Evolutionary conservation across 2,113 vertebrate genomes (phyloP).

Genomic region (Rhea americana): DNA sequence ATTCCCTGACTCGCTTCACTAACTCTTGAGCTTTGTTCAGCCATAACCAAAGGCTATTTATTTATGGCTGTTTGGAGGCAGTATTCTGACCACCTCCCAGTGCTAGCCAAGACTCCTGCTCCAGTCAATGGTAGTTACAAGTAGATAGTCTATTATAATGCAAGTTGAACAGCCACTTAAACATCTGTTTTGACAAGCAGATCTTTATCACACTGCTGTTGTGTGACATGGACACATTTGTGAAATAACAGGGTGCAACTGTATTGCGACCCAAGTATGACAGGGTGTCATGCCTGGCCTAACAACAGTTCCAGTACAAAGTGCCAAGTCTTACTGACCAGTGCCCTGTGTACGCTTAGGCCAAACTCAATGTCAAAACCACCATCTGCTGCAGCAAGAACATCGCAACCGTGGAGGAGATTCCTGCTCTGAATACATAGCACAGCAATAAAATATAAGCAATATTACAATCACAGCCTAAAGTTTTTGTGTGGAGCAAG

Average conservation of each 20-base stretch:
- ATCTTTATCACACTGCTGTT: neutral
- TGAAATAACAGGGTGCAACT: neutral
- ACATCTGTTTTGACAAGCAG: neutral
- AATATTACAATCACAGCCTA: no score
- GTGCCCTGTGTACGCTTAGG: neutral
- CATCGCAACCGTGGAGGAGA: neutral
- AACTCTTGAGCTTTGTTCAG: neutral
- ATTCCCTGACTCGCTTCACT: neutral
- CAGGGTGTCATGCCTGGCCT: accelerated
- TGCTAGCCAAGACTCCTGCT: neutral
- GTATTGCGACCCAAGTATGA: neutral
- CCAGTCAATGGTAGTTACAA: neutral
- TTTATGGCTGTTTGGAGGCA: neutral
- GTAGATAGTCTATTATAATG: neutral
- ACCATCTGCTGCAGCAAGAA: neutral
- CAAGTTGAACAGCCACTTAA: neutral
- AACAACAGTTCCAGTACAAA: neutral
- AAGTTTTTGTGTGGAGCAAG: neutral
- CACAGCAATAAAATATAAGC: neutral
- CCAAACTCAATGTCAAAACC: neutral
- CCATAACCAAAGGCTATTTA: neutral
- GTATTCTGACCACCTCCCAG: neutral
- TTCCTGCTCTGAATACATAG: neutral
- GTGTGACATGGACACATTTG: neutral
- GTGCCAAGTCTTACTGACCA: neutral